Conservation (phyloP, 1,140 invertebrate species). For the Drosophila watanabei region DNA sequence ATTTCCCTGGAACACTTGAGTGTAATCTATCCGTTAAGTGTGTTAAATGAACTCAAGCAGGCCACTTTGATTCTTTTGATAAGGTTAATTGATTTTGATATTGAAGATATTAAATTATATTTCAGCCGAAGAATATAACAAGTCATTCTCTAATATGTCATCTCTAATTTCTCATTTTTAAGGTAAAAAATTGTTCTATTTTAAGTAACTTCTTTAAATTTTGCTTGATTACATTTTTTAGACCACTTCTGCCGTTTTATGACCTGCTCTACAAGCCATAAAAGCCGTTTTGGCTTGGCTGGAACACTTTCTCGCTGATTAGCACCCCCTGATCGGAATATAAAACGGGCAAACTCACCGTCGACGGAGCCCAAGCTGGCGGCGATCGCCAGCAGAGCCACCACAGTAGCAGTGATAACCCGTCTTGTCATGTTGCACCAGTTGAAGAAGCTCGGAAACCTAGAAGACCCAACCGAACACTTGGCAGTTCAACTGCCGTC, state of each 20-base stretch:
- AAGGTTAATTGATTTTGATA: conserved; percentile 24
- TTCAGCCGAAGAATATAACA: not conserved
- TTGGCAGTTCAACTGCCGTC: conserved; percentile 55
- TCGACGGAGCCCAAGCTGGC: conserved; percentile 40
- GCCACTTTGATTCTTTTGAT: conserved; percentile 19
- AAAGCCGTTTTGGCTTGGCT: conserved; percentile 10
- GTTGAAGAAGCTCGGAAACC: conserved; percentile 15
- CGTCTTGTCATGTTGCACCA: conserved; percentile 60
- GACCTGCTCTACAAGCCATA: conserved; percentile 12
- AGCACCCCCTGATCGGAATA: conserved; percentile 57
- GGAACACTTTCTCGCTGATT: conserved; percentile 55
- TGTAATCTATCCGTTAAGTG: conserved; percentile 16
- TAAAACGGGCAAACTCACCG: conserved; percentile 61
- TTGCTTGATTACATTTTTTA: not conserved
- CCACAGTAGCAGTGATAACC: conserved; percentile 29
- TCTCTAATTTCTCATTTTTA: not conserved
- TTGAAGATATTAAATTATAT: conserved; percentile 3
- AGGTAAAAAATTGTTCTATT: not conserved
- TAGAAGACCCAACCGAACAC: conserved; percentile 45
- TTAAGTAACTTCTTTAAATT: not conserved
- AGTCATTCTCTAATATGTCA: not conserved
- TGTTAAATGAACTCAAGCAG: conserved; percentile 21
- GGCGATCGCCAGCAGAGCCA: conserved; percentile 42
- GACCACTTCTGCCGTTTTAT: not conserved
- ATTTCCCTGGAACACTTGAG: conserved; percentile 37